A percentile compares a stretch with the other conserved stretches of the same genome.
Evolutionary conservation across 2,888 invertebrate genomes (phyloP).

Genomic region (Conistra vaccinii): DNA sequence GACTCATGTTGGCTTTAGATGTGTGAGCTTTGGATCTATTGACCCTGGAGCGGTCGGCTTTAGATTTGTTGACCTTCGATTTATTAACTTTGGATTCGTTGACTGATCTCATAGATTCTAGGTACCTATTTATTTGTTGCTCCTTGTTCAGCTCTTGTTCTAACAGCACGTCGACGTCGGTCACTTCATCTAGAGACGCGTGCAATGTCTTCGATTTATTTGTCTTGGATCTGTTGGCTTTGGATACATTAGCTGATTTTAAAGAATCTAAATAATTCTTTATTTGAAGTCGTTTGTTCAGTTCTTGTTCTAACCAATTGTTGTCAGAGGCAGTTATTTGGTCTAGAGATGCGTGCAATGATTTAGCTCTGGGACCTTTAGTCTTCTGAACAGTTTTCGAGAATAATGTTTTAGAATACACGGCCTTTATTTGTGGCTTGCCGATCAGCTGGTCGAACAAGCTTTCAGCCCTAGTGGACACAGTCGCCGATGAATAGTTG

Average conservation of each 20-base stretch:
- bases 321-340: slow-evolving; percentile 73
- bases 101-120: slow-evolving; percentile 57
- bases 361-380: slow-evolving; percentile 65
- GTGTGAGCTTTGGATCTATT: slow-evolving; percentile 41
- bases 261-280: slow-evolving; percentile 46
- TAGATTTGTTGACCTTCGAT: slow-evolving; percentile 26
- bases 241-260: slow-evolving; percentile 60
- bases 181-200: slow-evolving; percentile 70
- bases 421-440: slow-evolving; percentile 73
- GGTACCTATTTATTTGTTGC: slow-evolving; percentile 55
- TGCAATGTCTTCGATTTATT: slow-evolving; percentile 71
- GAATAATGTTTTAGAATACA: slow-evolving; percentile 80
- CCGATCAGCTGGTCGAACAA: slow-evolving; percentile 80
- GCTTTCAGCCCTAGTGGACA: slow-evolving; percentile 65
- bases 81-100: slow-evolving; percentile 62
- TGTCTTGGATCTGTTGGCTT: slow-evolving; percentile 27
- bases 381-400: slow-evolving; percentile 61
- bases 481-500: slow-evolving; percentile 53
- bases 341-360: slow-evolving; percentile 74
- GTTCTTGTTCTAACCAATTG: slow-evolving; percentile 78
- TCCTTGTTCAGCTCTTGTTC: slow-evolving; percentile 74
- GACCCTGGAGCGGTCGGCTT: slow-evolving; percentile 26
- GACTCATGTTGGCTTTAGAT: slow-evolving; percentile 51
- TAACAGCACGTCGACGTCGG: slow-evolving; percentile 77
- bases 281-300: slow-evolving; percentile 70